phyloP scores from a whole-genome alignment of 1,140 invertebrate genomes.

The Drosophila sturtevanti region DNA sequence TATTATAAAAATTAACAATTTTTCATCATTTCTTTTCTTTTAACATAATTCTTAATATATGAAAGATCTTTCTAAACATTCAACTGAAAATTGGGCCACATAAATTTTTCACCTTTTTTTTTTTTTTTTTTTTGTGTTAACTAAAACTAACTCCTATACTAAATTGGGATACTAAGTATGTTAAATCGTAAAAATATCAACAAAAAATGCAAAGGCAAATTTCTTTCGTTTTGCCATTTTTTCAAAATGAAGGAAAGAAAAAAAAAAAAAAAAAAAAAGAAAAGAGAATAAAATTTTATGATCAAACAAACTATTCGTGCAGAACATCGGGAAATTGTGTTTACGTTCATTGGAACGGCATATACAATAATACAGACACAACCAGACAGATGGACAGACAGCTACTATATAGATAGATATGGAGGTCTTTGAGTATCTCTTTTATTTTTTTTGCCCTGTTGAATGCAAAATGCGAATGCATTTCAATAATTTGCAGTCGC shows the following conservation, averaged over 20 bases:
- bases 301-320: slow-evolving; percentile 80
- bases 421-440: slow-evolving; percentile 27
- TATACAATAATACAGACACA: slow-evolving; percentile 1
- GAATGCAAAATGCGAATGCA: slow-evolving; percentile 71
- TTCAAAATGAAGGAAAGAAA: slow-evolving; percentile 53
- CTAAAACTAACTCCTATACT: slow-evolving; percentile 24
- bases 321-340: slow-evolving; percentile 78
- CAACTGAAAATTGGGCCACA: too few species aligned
- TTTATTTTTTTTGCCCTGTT: slow-evolving; percentile 18
- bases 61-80: too few species aligned
- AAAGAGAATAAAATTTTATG: slow-evolving; percentile 70
- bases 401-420: too few species aligned
- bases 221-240: slow-evolving; percentile 9
- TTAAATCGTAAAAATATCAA: slow-evolving; percentile 2
- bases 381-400: neutral
- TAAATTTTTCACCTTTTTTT: too few species aligned
- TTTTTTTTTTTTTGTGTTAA: too few species aligned
- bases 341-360: slow-evolving; percentile 61
- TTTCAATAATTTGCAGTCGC: slow-evolving; percentile 75
- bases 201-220: slow-evolving; percentile 47
- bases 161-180: neutral
- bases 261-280: too few species aligned
- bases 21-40: too few species aligned
- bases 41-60: too few species aligned
- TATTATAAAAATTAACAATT: too few species aligned